These are phyloP conservation scores for Heliconius hewitsoni DNA, from an alignment of 1,140 invertebrate genomes.

Conservation along the genomic window DNA sequence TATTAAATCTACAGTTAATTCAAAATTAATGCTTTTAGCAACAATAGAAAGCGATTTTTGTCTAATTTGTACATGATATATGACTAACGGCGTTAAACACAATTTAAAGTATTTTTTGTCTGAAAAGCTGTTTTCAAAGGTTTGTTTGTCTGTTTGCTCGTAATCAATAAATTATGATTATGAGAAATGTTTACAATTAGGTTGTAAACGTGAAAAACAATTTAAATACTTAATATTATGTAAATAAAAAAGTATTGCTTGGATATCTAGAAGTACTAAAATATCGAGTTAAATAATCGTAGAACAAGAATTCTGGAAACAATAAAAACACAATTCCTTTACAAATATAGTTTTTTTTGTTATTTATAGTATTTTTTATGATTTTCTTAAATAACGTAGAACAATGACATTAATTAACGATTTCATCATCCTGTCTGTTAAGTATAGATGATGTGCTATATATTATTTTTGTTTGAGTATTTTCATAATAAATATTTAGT, in stretches of 20 bases:
- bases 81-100: neutral
- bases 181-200: no score
- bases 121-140: no score
- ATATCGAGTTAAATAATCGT: neutral
- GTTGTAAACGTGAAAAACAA: neutral
- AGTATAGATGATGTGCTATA: slow-evolving; percentile 16
- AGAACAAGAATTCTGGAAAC: neutral
- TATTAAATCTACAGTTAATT: neutral
- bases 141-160: neutral
- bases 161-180: no score
- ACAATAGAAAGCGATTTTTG: neutral
- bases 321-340: neutral
- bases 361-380: neutral
- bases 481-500: slow-evolving; percentile 49
- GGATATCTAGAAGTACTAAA: neutral
- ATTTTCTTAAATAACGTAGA: neutral
- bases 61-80: neutral
- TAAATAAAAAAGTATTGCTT: neutral
- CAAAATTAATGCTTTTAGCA: slow-evolving; percentile 6
- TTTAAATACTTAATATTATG: neutral
- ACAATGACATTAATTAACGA: neutral
- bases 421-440: neutral
- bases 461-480: neutral
- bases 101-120: neutral
- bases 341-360: neutral